Percentiles rank a stretch among this genome's conserved stretches.
Conservation (phyloP, 2,113 vertebrate species). For the Corythoichthys haematopterus region DNA sequence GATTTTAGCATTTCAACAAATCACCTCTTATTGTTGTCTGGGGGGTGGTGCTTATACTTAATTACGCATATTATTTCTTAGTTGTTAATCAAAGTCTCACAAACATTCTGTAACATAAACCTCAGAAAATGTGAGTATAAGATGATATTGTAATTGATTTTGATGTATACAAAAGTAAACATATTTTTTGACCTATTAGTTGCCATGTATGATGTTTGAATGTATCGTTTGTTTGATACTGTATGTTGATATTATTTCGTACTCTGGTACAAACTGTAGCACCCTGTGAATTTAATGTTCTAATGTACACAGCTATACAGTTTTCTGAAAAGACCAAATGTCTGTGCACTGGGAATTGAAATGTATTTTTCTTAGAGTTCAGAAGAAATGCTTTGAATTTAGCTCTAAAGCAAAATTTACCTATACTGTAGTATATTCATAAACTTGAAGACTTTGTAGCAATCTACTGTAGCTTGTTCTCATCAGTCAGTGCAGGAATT, state of each 20-base stretch:
- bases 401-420: slow-evolving; percentile 61
- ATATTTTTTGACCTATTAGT: slow-evolving; percentile 1
- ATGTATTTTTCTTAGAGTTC: slow-evolving; percentile 70
- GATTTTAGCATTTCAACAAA: slow-evolving; percentile 18
- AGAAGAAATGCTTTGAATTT: slow-evolving; percentile 62
- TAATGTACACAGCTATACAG: slow-evolving; percentile 38
- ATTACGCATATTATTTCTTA: slow-evolving; percentile 5
- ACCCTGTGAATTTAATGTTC: slow-evolving; percentile 22
- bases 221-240: slow-evolving; percentile 33
- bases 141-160: slow-evolving; percentile 21
- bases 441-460: slow-evolving; percentile 69
- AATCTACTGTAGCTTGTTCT: slow-evolving; percentile 63
- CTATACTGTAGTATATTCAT: slow-evolving; percentile 74
- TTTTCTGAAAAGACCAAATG: slow-evolving; percentile 68
- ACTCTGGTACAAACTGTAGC: slow-evolving; percentile 33
- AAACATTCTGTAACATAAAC: slow-evolving; percentile 21
- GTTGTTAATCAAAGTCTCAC: slow-evolving; percentile 17
- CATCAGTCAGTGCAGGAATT: slow-evolving; percentile 45
- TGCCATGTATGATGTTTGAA: slow-evolving; percentile 37
- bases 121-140: slow-evolving; percentile 15
- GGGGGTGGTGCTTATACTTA: background rate
- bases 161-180: slow-evolving; percentile 14
- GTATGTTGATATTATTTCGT: slow-evolving; percentile 25
- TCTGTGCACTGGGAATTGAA: slow-evolving; percentile 71
- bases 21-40: slow-evolving; percentile 1